phyloP scores from a whole-genome alignment of 2,888 invertebrate species.

The Oxyscelio sp. region DNA sequence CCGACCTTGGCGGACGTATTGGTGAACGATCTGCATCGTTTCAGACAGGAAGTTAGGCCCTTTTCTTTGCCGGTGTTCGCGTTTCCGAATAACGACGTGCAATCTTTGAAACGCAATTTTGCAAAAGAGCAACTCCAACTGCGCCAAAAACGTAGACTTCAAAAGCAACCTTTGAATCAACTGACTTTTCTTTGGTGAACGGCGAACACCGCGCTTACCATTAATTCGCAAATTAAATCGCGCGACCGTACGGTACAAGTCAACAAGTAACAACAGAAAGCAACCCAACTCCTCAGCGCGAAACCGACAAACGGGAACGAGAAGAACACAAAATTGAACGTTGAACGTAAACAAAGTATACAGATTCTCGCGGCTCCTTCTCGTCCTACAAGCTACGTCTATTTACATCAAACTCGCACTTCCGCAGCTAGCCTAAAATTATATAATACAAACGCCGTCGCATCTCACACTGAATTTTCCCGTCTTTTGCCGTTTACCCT shows the following conservation, averaged over 20 bases:
- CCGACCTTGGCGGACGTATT: slow-evolving; percentile 44
- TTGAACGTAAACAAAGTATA: slow-evolving; percentile 27
- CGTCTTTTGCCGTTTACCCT: background rate
- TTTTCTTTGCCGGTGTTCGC: slow-evolving; percentile 47
- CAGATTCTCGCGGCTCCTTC: slow-evolving; percentile 40
- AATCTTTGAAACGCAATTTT: background rate
- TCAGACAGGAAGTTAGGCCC: slow-evolving; percentile 56
- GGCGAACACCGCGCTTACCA: slow-evolving; percentile 45
- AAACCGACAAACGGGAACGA: too few relatives aligned
- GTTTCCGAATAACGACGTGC: slow-evolving; percentile 9
- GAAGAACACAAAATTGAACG: too few relatives aligned
- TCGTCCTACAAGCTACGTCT: slow-evolving; percentile 76
- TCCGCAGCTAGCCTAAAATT: slow-evolving; percentile 85
- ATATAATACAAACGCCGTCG: slow-evolving; percentile 87
- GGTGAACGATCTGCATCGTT: slow-evolving; percentile 32
- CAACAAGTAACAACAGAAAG: background rate
- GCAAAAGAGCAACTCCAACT: background rate
- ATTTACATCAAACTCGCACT: slow-evolving; percentile 86
- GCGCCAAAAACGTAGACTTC: background rate
- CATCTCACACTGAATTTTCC: slow-evolving; percentile 61
- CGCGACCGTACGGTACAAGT: background rate
- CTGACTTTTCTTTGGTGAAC: background rate
- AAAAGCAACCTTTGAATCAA: slow-evolving; percentile 1
- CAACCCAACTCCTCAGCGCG: slow-evolving; percentile 46
- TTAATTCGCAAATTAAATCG: slow-evolving; percentile 42